phyloP scores from a whole-genome alignment of 2,888 invertebrate genomes.

The Osedax fenrisi region DNA sequence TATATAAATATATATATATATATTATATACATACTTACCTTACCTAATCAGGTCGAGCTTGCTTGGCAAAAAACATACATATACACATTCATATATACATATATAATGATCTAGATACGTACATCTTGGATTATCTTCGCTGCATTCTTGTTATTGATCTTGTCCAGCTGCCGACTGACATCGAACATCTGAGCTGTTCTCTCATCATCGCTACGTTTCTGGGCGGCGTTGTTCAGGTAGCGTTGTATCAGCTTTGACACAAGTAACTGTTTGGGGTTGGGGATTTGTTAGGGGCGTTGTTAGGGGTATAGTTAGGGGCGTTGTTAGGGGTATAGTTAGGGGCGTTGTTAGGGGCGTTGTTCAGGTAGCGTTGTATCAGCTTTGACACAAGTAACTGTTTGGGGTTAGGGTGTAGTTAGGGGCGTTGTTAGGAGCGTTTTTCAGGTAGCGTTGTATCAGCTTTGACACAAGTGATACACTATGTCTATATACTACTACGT shows the following conservation, averaged over 20 bases:
- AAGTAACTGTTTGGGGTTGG: constrained; percentile 17
- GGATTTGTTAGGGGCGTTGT: no score
- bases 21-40: no score
- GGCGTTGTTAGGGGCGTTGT: no score
- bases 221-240: constrained; percentile 21
- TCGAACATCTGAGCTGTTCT: background rate
- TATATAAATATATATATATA: no score
- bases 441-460: constrained; percentile 33
- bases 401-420: no score
- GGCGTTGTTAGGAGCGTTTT: no score
- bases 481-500: no score
- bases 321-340: no score
- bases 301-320: no score
- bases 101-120: background rate
- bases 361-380: constrained; percentile 33
- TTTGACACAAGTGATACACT: constrained; percentile 23
- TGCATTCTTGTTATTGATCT: background rate
- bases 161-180: background rate
- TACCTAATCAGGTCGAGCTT: no score
- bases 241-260: constrained; percentile 31
- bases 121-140: background rate
- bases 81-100: background rate
- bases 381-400: constrained; percentile 25
- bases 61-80: no score
- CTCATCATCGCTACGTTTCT: background rate